Conservation (phyloP, 30 jellyfish, hydroid and myxozoan species). For the Hydractinia echinata region DNA sequence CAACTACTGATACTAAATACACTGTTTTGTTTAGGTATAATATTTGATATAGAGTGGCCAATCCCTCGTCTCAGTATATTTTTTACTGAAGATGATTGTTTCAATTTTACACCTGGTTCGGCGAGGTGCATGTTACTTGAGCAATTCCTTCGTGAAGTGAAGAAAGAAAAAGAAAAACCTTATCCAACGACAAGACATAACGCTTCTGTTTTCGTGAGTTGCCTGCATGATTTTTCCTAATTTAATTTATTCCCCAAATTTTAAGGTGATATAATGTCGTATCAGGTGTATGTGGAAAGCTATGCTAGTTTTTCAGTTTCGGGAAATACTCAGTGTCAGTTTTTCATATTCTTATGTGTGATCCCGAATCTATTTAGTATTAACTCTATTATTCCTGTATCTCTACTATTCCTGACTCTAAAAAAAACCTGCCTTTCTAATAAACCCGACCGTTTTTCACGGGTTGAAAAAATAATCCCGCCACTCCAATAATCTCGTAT, state of each 20-base stretch:
- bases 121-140: constrained; percentile 54
- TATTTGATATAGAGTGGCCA: constrained; percentile 29
- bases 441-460: no score
- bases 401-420: no score
- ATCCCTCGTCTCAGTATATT: constrained; percentile 29
- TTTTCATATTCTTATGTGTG: no score
- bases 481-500: no score
- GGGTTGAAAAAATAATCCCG: no score
- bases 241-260: no score
- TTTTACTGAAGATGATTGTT: constrained; percentile 53
- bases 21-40: background rate
- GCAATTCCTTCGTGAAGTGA: background rate
- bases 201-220: constrained; percentile 40
- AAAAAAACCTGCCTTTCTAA: no score
- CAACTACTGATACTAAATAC: no score
- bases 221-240: no score
- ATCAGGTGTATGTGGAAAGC: background rate
- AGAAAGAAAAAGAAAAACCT: constrained; percentile 17
- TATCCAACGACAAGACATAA: constrained; percentile 54
- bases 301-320: background rate
- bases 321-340: background rate
- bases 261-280: background rate
- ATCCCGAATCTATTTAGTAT: no score
- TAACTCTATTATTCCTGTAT: no score
- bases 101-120: constrained; percentile 54